A percentile compares a stretch with the other conserved stretches of the same genome.
These are phyloP conservation scores for Spisula subtruncata DNA, from an alignment of 2,888 invertebrate genomes.

Conservation along the genomic window DNA sequence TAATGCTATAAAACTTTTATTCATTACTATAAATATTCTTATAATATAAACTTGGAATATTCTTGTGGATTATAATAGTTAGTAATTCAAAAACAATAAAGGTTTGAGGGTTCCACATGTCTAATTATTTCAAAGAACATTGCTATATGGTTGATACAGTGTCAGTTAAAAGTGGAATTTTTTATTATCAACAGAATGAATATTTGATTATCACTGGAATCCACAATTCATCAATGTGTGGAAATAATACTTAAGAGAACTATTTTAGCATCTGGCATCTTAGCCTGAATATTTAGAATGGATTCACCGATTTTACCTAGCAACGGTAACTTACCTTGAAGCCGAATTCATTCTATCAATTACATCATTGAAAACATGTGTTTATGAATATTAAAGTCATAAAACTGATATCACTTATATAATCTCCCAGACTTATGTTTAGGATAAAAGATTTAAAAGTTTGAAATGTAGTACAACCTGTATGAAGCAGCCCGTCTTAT, in stretches of 20 bases:
- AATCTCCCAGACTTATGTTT: neutral
- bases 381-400: neutral
- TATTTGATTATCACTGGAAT: neutral
- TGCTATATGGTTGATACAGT: neutral
- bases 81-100: no score
- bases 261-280: neutral
- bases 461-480: neutral
- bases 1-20: no score
- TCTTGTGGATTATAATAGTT: no score
- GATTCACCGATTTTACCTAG: neutral
- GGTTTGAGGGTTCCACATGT: no score
- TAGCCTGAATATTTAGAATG: neutral
- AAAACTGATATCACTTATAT: neutral
- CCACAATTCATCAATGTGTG: neutral
- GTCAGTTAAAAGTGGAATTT: neutral
- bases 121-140: neutral
- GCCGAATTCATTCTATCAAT: neutral
- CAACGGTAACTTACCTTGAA: neutral
- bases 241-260: neutral
- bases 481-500: neutral
- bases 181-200: neutral
- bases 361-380: slow-evolving; percentile 19
- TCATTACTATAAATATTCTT: no score
- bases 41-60: no score
- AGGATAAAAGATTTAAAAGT: neutral